Base-by-base conservation (phyloP, 2,888 invertebrate species). In the Andrena praecox region DNA sequence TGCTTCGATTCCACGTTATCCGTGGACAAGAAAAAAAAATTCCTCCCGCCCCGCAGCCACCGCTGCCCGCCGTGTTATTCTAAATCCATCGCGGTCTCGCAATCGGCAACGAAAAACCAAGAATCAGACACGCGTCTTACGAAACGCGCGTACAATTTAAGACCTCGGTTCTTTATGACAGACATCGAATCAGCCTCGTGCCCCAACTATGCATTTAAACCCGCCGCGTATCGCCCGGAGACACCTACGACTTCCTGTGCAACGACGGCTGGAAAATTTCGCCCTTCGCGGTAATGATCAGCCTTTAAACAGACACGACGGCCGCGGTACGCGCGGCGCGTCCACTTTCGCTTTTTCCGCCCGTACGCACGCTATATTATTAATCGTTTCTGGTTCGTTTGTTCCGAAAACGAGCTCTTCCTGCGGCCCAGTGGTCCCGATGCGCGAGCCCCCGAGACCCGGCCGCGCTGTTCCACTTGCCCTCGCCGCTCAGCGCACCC, bases 371-470 rank as follows among this genome's bases (percentile, higher is more conserved):
- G 87, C 87, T 77, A 85, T 89, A 88, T 92, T 92, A 92, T 92
- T 90, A 92, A 91, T 92, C 89, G 91, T 93, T 92, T 92, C 91
- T 92, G 91, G 91, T 92, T 91, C 90, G 91, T 89, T 93, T 91
- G 89, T 87, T 84, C 88, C 85, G 90, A 89, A 91, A 93, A 90
- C 90, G 90, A 91, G 91, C 90, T 91, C 91, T 92, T 91, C 91
- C 92, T 91, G 90, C 87, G 91, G 85, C 91, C 89, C 89, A 89
- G 87, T 92, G 91, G 86, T 89, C 92, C 87, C 92, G 81, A 92
- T 92, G 91, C 89, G 85, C 91, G 89, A 87, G 90, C 86, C 88
- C 80, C 84, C 80, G 84, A 82, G 35, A 42, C 82, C 82, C 80
- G 74, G 84, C 82, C 78, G 74, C 73, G 82, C 84, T 66, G 84